Evolutionary conservation across 2,113 vertebrate genomes (phyloP).

Genomic region (Perognathus longimembris): DNA sequence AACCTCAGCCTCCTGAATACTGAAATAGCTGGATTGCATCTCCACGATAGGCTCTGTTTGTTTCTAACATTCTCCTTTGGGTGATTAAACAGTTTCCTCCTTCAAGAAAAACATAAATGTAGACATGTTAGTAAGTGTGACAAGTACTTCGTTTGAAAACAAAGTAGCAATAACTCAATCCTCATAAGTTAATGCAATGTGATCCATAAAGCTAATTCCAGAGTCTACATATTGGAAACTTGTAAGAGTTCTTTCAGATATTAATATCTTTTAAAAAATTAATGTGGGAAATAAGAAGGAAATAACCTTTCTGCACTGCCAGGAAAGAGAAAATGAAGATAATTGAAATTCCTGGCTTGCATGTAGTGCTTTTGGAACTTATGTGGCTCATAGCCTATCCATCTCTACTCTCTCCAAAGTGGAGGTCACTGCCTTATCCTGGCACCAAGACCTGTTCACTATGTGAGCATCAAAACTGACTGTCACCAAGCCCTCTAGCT

Average conservation of each 20-base stretch:
- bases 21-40: neutral
- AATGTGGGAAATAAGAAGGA: conserved; percentile 3
- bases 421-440: neutral
- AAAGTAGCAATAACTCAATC: neutral
- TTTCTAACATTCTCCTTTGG: neutral
- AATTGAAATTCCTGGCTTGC: neutral
- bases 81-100: neutral
- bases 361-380: neutral
- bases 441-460: neutral
- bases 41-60: neutral
- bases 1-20: neutral
- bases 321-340: neutral
- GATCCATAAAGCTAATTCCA: neutral
- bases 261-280: neutral
- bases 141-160: neutral
- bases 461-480: neutral
- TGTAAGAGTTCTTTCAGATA: neutral
- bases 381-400: neutral
- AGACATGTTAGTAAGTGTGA: neutral
- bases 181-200: neutral
- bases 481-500: neutral
- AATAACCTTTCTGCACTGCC: neutral
- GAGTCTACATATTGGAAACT: neutral
- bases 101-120: neutral
- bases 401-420: neutral